Percentiles rank a stretch among this genome's conserved stretches.
Evolutionary conservation across 1,140 invertebrate species (phyloP).

Genomic region (Eriocheir sinensis): DNA sequence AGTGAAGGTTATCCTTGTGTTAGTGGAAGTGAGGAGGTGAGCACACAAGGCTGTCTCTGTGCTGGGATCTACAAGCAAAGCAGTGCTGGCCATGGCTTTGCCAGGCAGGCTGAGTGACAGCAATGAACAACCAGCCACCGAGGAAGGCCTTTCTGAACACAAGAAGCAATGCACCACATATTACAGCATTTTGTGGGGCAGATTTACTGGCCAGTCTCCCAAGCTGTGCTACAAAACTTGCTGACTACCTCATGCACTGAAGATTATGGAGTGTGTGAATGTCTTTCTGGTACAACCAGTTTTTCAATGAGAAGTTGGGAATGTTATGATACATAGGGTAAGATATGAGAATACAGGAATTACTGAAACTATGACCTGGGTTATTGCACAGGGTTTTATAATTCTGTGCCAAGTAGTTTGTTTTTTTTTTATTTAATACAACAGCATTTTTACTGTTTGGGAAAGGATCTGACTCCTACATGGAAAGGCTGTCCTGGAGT

Average conservation of each 20-base stretch:
- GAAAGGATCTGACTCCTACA: too few relatives aligned
- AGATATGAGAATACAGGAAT: neutral
- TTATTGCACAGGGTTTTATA: too few relatives aligned
- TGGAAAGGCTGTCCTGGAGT: too few relatives aligned
- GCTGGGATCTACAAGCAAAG: neutral
- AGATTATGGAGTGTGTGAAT: neutral
- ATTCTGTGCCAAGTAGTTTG: too few relatives aligned
- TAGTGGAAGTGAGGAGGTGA: conserved; percentile 43
- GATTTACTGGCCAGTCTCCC: neutral
- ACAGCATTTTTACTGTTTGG: too few relatives aligned
- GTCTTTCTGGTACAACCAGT: neutral
- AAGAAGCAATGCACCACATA: neutral
- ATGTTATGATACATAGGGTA: neutral
- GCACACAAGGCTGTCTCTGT: neutral
- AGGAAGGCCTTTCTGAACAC: neutral
- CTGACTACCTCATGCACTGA: neutral
- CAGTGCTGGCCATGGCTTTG: neutral
- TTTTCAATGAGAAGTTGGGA: neutral
- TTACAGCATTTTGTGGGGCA: neutral
- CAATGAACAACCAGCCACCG: neutral
- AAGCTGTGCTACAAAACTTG: neutral
- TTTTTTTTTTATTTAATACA: too few relatives aligned
- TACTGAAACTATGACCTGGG: neutral
- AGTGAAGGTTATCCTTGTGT: conserved; percentile 33
- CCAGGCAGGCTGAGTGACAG: neutral